Evolutionary conservation across 2,797 vertebrate species (phyloP).

Genomic region (Anabas testudineus): DNA sequence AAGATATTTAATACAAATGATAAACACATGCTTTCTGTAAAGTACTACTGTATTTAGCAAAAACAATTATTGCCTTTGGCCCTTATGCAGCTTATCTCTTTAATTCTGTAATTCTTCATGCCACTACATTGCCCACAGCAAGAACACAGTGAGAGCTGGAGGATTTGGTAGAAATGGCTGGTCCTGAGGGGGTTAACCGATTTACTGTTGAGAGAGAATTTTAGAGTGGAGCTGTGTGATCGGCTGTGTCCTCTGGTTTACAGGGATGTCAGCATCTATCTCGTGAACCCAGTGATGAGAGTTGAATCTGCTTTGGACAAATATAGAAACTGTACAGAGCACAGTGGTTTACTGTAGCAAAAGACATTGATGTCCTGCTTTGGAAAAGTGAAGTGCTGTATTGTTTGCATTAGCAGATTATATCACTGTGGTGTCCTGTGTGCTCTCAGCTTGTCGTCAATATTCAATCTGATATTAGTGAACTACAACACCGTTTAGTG

Average conservation of each 20-base stretch:
- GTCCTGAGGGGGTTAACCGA: background rate
- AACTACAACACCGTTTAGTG: no score
- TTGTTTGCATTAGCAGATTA: no score
- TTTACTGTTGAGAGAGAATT: constrained; percentile 17
- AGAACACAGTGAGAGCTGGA: background rate
- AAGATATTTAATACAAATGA: background rate
- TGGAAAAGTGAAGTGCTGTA: no score
- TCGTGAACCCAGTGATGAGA: background rate
- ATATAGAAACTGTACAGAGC: constrained; percentile 12
- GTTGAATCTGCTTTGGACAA: background rate
- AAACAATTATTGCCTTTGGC: background rate
- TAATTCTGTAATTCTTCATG: constrained; percentile 4
- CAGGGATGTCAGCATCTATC: constrained; percentile 1
- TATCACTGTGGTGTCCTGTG: no score
- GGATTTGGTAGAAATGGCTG: background rate
- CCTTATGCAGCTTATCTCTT: background rate
- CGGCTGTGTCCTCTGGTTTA: constrained; percentile 9
- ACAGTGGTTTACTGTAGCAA: background rate
- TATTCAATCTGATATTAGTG: no score
- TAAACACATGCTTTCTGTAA: background rate
- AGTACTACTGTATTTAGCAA: background rate
- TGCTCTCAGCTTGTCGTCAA: no score
- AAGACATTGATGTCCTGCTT: background rate
- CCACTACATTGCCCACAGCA: background rate
- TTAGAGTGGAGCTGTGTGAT: background rate